Evolutionary conservation across 2,113 vertebrate genomes (phyloP).

Genomic region (Mormoops blainvillei): DNA sequence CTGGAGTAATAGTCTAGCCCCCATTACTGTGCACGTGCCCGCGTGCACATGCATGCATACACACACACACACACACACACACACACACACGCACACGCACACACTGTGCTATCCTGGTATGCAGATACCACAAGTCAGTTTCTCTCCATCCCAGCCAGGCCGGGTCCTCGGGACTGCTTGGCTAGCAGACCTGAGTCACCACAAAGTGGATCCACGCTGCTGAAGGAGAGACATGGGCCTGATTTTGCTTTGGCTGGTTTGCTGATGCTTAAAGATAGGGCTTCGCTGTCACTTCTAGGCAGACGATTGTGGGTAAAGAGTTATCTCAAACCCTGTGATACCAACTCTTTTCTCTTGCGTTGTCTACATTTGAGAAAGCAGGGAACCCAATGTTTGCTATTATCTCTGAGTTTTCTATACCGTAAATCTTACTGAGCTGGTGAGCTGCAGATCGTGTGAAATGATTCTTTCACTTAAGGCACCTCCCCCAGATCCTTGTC

Average conservation of each 20-base stretch:
- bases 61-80: background rate
- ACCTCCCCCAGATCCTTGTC: background rate
- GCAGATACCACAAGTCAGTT: background rate
- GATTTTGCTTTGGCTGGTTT: background rate
- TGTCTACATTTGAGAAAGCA: background rate
- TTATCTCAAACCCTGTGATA: background rate
- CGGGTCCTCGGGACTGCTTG: background rate
- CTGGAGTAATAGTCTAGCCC: background rate
- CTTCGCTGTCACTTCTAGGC: background rate
- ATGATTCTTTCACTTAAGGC: background rate
- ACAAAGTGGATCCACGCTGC: background rate
- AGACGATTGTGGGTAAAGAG: background rate
- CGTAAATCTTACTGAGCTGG: background rate
- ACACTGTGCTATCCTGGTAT: background rate
- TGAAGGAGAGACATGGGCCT: background rate
- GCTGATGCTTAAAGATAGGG: background rate
- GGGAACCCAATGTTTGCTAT: background rate
- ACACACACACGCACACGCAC: rapidly evolving
- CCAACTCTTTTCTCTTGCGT: background rate
- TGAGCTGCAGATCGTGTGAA: background rate
- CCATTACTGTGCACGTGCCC: no score
- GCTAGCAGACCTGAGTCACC: background rate
- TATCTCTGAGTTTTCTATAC: background rate
- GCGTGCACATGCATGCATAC: rapidly evolving
- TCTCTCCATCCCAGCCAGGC: background rate